Base-by-base conservation (phyloP, 2,113 vertebrate genomes). In the Holacanthus passer region DNA sequence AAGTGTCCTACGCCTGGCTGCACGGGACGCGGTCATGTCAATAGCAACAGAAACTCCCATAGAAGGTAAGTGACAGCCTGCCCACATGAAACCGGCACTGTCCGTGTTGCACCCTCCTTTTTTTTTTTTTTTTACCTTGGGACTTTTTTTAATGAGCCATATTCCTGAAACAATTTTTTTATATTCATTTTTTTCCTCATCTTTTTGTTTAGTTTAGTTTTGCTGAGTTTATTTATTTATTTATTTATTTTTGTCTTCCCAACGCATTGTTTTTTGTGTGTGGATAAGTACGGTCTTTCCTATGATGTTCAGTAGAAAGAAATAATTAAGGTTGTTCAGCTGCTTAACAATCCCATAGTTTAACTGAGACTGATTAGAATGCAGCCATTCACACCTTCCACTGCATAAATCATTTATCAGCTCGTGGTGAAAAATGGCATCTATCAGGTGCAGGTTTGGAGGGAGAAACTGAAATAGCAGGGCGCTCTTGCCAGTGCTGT, bases 1-100 rank as follows among this genome's bases (percentile, higher is more conserved):
- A 99, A 99, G 97, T 99, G 98, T 97, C 98, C 98, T 95, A 99
- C 98, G 94, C 98, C 96, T 74, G 98, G 98, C 97, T 99, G 98
- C 97, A 99, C 98, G 88, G 98, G 98, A 96, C 97, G 98, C 79
- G 98, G 98, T 94, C 98, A 99, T 94, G 98, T 99, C 95, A 99
- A 99, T 96, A 99, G 98, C 97, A 99, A 99, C 98, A 97, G 98
- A 97, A 99, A 99, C 96, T 99, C 98, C 52, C 98, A 99, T 95
- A 88, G 98, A 96, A 99, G 98, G 98, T 99, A 96, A 98, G 98
- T 94, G 93, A 67, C 79, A 81, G 90, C 73, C 63, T n/a, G 76
- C 73, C 66, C 24, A 2, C 12, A 22, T 53, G 45, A 74, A 87
- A 29, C 59, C 41, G 71, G 70, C 82, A 77, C 69, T 75, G 41